Base-by-base conservation (phyloP, 2,797 vertebrate species). In the Gephyroberyx darwinii region DNA sequence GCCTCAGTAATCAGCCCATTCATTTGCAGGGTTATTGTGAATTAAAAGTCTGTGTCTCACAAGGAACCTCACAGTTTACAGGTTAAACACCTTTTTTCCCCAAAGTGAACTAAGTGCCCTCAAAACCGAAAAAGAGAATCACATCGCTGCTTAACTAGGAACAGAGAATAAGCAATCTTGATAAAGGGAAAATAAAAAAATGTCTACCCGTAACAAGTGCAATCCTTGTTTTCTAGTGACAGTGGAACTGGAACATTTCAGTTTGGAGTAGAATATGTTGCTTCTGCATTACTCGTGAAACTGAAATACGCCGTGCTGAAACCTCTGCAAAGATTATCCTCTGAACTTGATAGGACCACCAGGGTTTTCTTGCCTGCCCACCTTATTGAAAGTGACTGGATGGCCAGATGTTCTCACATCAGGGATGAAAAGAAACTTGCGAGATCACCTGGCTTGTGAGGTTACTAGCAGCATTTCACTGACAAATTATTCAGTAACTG, bases 1-100 rank as follows among this genome's bases (percentile, higher is more conserved):
- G 74, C 90, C 89, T 90, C 87, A 69, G 86, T 89, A 89, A 91
- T 91, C 90, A 91, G 86, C 85, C 89, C 89, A 93, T 92, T 93
- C 92, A 92, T 93, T 93, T 90, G 75, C 82, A 89, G 89, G 85
- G 89, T 91, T 88, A 91, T 91, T 90, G 91, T 91, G 89, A 92
- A 92, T 92, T 91, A 90, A 88, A 90, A 89, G 81, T 87, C 69
- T 69, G 77, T 75, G 74, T 87, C 77, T 87, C 78, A 58, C 61
- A 71, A 87, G 85, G 63, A 86, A 73, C 68, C 83, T 86, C 64
- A 60, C 47, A 35, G 76, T 85, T 90, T 81, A 75, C 78, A 77
- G 84, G 86, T 90, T 88, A 82, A 86, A 76, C 74, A 81, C 48
- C n/a, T 60, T 60, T 68, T 55, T 39, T 19, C 17, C 19, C 5